A percentile compares a stretch with the other conserved stretches of the same genome.
Evolutionary conservation across 2,797 vertebrate species (phyloP).

Genomic region (Gadopsis marmoratus): DNA sequence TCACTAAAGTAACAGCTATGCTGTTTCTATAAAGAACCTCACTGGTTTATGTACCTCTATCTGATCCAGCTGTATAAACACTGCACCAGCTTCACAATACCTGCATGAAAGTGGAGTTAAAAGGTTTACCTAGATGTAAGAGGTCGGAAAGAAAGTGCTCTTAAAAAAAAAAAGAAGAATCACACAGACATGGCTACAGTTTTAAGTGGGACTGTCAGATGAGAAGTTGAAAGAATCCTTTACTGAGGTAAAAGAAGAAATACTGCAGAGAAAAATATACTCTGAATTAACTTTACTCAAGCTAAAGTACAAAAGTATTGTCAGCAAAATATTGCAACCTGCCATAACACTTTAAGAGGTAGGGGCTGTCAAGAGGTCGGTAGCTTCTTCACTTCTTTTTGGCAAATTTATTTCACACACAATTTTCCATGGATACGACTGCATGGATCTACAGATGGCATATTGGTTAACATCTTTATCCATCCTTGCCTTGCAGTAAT

Average conservation of each 20-base stretch:
- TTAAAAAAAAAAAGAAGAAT: too few relatives aligned
- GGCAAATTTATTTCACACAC: constrained; percentile 6
- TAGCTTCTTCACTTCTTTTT: not conserved
- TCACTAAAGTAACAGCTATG: constrained; percentile 3
- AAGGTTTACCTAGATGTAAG: not conserved
- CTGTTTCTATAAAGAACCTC: constrained; percentile 5
- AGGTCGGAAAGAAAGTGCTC: not conserved
- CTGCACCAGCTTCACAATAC: constrained; percentile 7
- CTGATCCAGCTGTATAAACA: constrained; percentile 8
- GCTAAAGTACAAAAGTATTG: not conserved
- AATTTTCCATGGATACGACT: not conserved
- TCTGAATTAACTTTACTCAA: not conserved
- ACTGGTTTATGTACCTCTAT: not conserved
- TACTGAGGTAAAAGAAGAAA: not conserved
- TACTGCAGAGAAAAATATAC: not conserved
- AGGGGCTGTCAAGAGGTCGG: not conserved
- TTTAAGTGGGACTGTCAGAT: not conserved
- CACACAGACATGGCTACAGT: not conserved
- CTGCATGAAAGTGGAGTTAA: not conserved
- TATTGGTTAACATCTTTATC: constrained; percentile 39
- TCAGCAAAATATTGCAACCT: not conserved
- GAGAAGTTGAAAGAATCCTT: not conserved
- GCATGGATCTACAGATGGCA: constrained; percentile 33
- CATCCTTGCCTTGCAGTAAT: constrained; percentile 13
- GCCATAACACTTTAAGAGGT: not conserved